Percentiles rank a stretch among this genome's conserved stretches.
Evolutionary conservation across 1,140 invertebrate genomes (phyloP).

Genomic region (Epicauta chinensis): DNA sequence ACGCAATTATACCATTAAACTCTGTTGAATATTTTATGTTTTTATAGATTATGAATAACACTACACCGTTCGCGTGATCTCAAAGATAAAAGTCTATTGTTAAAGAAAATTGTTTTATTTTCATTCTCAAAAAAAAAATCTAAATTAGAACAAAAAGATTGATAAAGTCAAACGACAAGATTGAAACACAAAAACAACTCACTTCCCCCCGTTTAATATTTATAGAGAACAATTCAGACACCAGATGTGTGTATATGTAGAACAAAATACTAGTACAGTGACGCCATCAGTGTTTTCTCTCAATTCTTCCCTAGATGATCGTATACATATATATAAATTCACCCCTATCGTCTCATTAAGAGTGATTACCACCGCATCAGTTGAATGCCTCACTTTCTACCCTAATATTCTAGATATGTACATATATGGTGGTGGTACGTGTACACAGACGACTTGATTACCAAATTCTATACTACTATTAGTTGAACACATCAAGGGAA

Average conservation of each 20-base stretch:
- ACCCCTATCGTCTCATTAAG: conserved; percentile 6
- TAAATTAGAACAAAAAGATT: too few species aligned
- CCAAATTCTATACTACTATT: too few species aligned
- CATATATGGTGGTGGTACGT: too few species aligned
- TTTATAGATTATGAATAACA: conserved; percentile 11
- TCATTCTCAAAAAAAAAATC: too few species aligned
- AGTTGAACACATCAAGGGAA: conserved; percentile 5
- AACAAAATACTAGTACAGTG: not conserved
- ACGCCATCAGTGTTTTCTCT: conserved; percentile 1
- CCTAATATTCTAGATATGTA: not conserved
- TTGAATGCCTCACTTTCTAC: not conserved
- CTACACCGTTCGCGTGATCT: conserved; percentile 9
- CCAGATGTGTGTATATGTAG: too few species aligned
- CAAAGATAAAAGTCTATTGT: not conserved
- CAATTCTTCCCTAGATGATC: not conserved
- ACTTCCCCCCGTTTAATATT: too few species aligned
- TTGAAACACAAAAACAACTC: too few species aligned
- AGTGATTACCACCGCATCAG: conserved; percentile 10
- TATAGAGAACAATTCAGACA: too few species aligned
- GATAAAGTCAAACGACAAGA: too few species aligned
- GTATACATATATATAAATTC: conserved; percentile 7
- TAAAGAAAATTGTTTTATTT: conserved; percentile 14
- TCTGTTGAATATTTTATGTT: conserved; percentile 11
- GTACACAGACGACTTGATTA: too few species aligned
- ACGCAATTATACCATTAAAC: conserved; percentile 17